Evolutionary conservation across 37 sponge, comb jelly and placozoan species (phyloP), one percentile per base, ranked within the genome.

Genomic region (Axinella damicornis): DNA sequence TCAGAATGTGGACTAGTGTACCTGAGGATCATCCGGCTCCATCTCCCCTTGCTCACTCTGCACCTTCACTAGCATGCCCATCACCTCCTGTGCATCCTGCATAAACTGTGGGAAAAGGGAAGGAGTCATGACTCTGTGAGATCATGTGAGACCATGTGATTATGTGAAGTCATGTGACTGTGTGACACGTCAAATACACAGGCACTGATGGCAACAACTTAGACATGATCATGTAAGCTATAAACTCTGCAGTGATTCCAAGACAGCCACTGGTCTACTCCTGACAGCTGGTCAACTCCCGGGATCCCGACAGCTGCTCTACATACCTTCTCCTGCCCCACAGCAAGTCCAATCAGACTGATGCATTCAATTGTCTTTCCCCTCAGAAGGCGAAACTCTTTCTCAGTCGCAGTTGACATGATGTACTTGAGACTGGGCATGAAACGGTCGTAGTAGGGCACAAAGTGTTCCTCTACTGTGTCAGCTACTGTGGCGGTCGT

Each of bases 361-460:
- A 99, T 95, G 71, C 99, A 97, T 74, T 99, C 99, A 35, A 99
- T 97, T 9, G 97, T 94, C 89, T 96, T 97, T 22, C 99, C 99
- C 70, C 97, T 60, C 77, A 99, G 82, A 58, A 94, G 75, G 30
- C 99, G 65, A 69, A 88, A 86, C 53, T 98, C 95, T 67, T 94
- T 93, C 33, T 40, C 76, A 12, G 79, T 75, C 25, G 92, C 94
- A 37, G 91, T 91, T 58, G 95, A 80, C 92, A 99, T 91, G 38
- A 99, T 84, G 86, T 91, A 95, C 89, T 99, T 99, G 57, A 99
- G 90, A 39, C 85, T 87, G 36, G 99, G 99, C 94, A 99, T 99
- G 79, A 99, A 99, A 41, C 68, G 82, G 76, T 95, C 90, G 84
- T 99, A 99, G 85, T 91, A 95, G n/a, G 86, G 92, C 25, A 88